Base-by-base conservation (phyloP, 1,140 invertebrate species). In the Wiebesia pumilae region DNA sequence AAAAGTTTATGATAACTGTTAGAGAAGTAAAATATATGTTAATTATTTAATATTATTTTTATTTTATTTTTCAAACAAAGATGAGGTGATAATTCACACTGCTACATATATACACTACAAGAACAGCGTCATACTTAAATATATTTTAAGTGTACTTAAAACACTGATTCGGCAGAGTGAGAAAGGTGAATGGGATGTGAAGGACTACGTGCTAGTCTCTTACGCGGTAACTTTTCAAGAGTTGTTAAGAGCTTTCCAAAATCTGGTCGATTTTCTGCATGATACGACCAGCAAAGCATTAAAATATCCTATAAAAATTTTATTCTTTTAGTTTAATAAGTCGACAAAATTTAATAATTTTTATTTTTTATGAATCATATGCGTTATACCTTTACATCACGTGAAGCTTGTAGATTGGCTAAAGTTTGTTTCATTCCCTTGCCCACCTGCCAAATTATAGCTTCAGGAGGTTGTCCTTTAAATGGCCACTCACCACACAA, bases 361-460 rank as follows among this genome's bases (percentile, higher is more conserved):
- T 21, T n/a, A 62, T 14, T 62, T 62, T 62, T 62, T 62, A 62
- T 62, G 24, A 62, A 62, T 62, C 21, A 27, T 81, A 54, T 58
- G 27, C 40, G 67, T 43, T 89, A 93, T 95, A 98, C 98, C 95
- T 99, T 99, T 77, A 99, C 98, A 95, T 99, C 99, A 87, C 97
- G 96, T 16, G 98, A 98, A 35, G 98, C 97, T 93, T 98, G 97
- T 83, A 99, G 95, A 94, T 98, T 98, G 62, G 97, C 97, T 84
- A 99, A 94, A 67, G 98, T 97, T 93, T 98, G 98, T 92, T 99
- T 99, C 94, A 99, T 97, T 82, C 99, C 99, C 90, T 97, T 97
- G 4, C 98, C 98, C 33, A 99, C 98, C 94, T 99, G 98, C 98
- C 98, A 99, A 89, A 99, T 99, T 75, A 99, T 97, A 2, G 97